A percentile compares a stretch with the other conserved stretches of the same genome.
These are phyloP conservation scores for Leptarthrus brevirostris DNA, from an alignment of 2,888 invertebrate genomes.

Conservation along the genomic window DNA sequence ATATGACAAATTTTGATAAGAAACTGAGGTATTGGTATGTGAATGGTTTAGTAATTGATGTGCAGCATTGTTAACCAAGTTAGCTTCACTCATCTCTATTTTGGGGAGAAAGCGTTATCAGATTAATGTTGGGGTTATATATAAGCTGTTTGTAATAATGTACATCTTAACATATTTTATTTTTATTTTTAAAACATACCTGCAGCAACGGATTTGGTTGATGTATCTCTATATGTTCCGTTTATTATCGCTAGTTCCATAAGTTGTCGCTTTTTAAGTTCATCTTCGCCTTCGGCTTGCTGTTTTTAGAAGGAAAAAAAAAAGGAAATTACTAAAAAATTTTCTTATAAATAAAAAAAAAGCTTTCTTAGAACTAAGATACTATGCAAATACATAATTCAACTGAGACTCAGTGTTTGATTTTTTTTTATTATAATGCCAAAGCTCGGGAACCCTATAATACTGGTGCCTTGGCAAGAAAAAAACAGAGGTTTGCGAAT, in stretches of 20 bases:
- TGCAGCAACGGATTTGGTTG: conserved; percentile 87
- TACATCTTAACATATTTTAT: not conserved
- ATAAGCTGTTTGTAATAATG: not conserved
- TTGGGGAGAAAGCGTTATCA: conserved; percentile 28
- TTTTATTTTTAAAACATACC: conserved; percentile 69
- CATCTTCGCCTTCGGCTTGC: conserved; percentile 99
- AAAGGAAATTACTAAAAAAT: too few species aligned
- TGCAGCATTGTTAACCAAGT: conserved; percentile 27
- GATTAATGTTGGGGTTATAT: conserved; percentile 11
- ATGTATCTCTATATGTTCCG: conserved; percentile 98
- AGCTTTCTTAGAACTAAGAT: too few species aligned
- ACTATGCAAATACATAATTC: too few species aligned
- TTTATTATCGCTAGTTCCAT: conserved; percentile 99
- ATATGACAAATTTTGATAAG: conserved; percentile 40
- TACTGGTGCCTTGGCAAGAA: too few species aligned
- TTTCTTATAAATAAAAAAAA: too few species aligned
- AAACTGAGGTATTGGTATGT: conserved; percentile 10
- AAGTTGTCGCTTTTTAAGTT: conserved; percentile 98
- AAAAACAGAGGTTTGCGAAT: too few species aligned
- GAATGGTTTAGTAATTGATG: conserved; percentile 20
- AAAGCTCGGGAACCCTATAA: too few species aligned
- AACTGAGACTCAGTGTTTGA: too few species aligned
- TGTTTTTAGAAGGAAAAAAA: conserved; percentile 63
- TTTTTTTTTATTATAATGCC: too few species aligned
- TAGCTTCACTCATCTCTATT: conserved; percentile 19